phyloP scores from a whole-genome alignment of 2,888 invertebrate species.

The Dorcus parallelipipedus region DNA sequence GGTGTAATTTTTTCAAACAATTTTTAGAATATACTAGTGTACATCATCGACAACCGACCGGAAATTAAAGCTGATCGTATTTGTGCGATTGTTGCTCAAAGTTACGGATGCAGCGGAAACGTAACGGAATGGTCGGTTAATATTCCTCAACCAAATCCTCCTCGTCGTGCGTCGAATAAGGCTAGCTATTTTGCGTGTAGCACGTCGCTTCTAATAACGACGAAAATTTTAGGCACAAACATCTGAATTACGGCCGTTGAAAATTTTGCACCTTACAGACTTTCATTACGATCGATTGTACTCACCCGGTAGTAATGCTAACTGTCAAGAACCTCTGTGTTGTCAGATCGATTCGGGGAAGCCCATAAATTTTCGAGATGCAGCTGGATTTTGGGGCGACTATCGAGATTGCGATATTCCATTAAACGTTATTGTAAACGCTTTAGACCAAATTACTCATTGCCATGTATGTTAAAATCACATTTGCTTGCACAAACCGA shows the following conservation, averaged over 20 bases:
- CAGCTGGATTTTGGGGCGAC: slow-evolving; percentile 76
- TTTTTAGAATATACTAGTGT: slow-evolving; percentile 56
- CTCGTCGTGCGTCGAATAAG: slow-evolving; percentile 31
- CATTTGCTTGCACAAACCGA: slow-evolving; percentile 39
- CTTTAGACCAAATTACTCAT: slow-evolving; percentile 53
- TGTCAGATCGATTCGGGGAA: slow-evolving; percentile 57
- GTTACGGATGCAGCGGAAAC: slow-evolving; percentile 30
- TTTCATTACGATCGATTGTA: slow-evolving; percentile 76
- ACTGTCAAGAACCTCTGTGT: slow-evolving; percentile 72
- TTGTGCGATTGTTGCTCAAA: slow-evolving; percentile 57
- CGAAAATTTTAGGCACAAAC: background rate
- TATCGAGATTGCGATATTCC: slow-evolving; percentile 75
- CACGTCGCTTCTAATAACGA: background rate
- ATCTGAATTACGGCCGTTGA: background rate
- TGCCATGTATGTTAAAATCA: slow-evolving; percentile 17
- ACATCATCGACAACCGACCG: slow-evolving; percentile 56
- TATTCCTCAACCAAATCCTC: background rate
- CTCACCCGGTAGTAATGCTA: slow-evolving; percentile 59
- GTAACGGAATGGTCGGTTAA: slow-evolving; percentile 29
- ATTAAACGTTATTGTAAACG: slow-evolving; percentile 62
- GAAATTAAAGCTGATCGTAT: slow-evolving; percentile 53
- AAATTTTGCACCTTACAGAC: slow-evolving; percentile 65
- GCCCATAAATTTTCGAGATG: slow-evolving; percentile 33
- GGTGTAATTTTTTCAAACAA: background rate
- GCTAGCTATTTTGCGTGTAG: background rate